phyloP scores from a whole-genome alignment of 2,113 vertebrate species.

The Pomatostomus ruficeps region DNA sequence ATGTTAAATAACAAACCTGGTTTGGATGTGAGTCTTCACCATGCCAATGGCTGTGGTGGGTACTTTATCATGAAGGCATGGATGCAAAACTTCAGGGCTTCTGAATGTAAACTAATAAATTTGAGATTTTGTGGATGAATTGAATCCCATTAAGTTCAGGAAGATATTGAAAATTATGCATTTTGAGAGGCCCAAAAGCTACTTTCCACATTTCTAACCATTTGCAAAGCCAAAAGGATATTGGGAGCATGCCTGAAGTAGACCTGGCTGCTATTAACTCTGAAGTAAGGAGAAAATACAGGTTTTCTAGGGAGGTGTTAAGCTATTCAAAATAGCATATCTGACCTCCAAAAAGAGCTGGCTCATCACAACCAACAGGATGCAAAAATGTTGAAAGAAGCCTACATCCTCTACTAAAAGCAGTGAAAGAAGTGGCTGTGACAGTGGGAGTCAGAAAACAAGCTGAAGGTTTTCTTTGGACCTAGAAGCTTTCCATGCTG shows the following conservation, averaged over 20 bases:
- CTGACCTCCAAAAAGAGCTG: neutral
- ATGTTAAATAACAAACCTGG: neutral
- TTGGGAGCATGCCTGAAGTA: neutral
- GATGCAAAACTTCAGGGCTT: neutral
- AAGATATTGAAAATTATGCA: neutral
- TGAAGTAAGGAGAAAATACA: neutral
- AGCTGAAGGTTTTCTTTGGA: constrained; percentile 31
- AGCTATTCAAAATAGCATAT: constrained; percentile 2
- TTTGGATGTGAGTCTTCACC: neutral
- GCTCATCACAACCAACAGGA: neutral
- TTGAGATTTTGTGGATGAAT: neutral
- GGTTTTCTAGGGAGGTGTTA: neutral
- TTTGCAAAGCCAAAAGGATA: neutral
- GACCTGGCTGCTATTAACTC: neutral
- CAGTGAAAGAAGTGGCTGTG: constrained; percentile 23
- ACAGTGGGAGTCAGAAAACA: neutral
- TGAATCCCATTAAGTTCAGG: neutral
- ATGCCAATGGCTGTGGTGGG: rapidly evolving
- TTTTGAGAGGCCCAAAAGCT: neutral
- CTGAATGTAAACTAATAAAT: neutral
- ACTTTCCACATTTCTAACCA: neutral
- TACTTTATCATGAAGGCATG: neutral
- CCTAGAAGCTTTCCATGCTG: neutral
- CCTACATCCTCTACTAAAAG: constrained; percentile 4
- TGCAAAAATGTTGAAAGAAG: constrained; percentile 1